Base-by-base conservation (phyloP, 2,797 vertebrate species). In the Amphiprion clarkii region DNA sequence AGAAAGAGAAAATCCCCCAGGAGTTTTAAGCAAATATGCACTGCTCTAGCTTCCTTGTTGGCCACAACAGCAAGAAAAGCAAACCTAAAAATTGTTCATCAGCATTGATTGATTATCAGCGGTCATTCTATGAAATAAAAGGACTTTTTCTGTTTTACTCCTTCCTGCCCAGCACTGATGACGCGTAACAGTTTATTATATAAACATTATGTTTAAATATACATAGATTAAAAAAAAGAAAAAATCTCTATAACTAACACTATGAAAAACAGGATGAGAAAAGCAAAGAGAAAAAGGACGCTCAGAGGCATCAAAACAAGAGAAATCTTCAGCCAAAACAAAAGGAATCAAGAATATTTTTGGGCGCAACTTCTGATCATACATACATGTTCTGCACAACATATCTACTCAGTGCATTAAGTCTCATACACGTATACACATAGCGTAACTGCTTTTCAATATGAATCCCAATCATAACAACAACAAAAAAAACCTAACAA, bases 1-100 rank as follows among this genome's bases (percentile, higher is more conserved):
- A 60, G 39, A 57, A 52, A 61, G n/a, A 56, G 31, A 33, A 53
- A 29, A 53, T 67, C 76, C 39, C 48, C 4, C 11, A 51, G 36
- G 65, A 73, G 6, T 5, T 31, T 5, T 11, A 3, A 78, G 52
- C 19, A 52, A 70, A 73, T 53, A 81, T 76, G 56, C 25, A 58
- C 19, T 25, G 14, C 12, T 39, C 48, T 31, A 2, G 10, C n/a
- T 13, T 53, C 49, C 49, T 60, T 14, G 6, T 29, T 21, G 27
- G 29, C 19, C 6, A 13, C 13, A 12, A 21, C 11, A 44, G 29
- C 21, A 33, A 33, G 27, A 16, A 29, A 49, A 48, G 23, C 5
- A 36, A 36, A 21, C 25, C 9, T 2, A 13, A 23, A 39, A 25
- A 21, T n/a, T 56, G 29, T 33, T 68, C n/a, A 64, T 68, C 40